Evolutionary conservation across 1,140 invertebrate genomes (phyloP), one percentile per base, ranked within the genome.

Genomic region (Neelides sp.): DNA sequence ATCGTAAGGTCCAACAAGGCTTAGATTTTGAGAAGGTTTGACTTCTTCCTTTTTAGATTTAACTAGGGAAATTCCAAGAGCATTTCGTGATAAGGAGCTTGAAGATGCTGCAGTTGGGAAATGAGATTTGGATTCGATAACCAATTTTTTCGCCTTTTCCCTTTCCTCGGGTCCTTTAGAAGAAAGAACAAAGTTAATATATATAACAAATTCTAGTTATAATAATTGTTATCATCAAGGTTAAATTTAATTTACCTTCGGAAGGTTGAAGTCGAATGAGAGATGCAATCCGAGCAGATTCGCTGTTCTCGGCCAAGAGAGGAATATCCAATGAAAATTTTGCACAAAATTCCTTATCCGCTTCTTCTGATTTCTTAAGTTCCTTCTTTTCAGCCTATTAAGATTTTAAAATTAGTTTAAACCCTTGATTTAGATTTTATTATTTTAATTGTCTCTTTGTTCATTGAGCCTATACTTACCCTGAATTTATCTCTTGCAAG

Each of bases 401-500:
- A 50, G 36, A 45, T 43, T 13, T 35, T 47, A 34, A 39, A 55
- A 32, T 7, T 35, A 48, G 48, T 23, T 24, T 4, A 54, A 26
- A 28, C 20, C 22, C 40, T 41, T 50, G 42, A 28, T 51, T 19
- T 19, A 39, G 7, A 47, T 13, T 13, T 13, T 13, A 42, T 5
- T 7, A 5, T 50, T 15, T 7, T 43, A 42, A 43, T 17, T 10
- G 23, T 24, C 4, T 10, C 7, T 4, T 17, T 5, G 17, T 13
- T 4, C 4, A 4, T 12, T 13, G 42, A 41, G 5, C 24, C n/a
- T 30, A 50, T 36, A 66, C 71, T 69, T 76, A 88, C 86, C 57
- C 92, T 78, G 71, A 96, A 93, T 60, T 78, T 75, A 41, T 80
- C 75, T 52, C 92, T 73, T 12, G 93, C 68, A 36, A 77, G 69